Base-by-base conservation (phyloP, 2,113 vertebrate species). In the Psophia crepitans region DNA sequence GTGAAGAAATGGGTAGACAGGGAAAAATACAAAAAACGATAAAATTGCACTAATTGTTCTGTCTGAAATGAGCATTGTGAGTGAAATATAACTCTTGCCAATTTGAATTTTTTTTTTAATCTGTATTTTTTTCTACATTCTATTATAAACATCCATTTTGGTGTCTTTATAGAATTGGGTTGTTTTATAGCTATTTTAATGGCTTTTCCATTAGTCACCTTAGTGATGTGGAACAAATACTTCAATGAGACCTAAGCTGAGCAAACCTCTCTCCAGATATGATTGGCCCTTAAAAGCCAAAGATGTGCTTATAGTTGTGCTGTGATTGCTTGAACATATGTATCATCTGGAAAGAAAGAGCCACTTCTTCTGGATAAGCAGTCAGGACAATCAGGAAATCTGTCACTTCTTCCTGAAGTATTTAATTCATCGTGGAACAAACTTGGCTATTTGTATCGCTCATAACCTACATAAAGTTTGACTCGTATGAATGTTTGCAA, bases 131-230 rank as follows among this genome's bases (percentile, higher is more conserved):
- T 46, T 27, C 43, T 53, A 37, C 19, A 14, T 44, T 78, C 46
- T 76, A 54, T 92, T 96, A 70, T 24, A 91, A 93, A 54, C 63
- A 80, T 87, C 23, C 23, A 35, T 73, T 91, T 83, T 37, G 24
- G 14, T 63, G 26, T 57, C 53, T 39, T 76, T 89, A 73, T 53
- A 74, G 58, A 80, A 77, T 18, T 56, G 23, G 7, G 5, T 51
- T 79, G n/a, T 26, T 89, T 85, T 92, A 87, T 61, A 69, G 70
- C 43, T 65, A 18, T 80, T 94, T 95, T 93, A 91, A 82, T 87
- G 87, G 74, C 28, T 83, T 97, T 97, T 91, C 68, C 77, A 83
- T 95, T 95, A 95, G 91, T 95, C 49, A 92, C 65, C 49, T 84
- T 84, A 95, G 77, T 80, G 74, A 93, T 66, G 87, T 89, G 87